Conservation (phyloP, 2,888 invertebrate genomes). For the Meteorus cinctellus region DNA sequence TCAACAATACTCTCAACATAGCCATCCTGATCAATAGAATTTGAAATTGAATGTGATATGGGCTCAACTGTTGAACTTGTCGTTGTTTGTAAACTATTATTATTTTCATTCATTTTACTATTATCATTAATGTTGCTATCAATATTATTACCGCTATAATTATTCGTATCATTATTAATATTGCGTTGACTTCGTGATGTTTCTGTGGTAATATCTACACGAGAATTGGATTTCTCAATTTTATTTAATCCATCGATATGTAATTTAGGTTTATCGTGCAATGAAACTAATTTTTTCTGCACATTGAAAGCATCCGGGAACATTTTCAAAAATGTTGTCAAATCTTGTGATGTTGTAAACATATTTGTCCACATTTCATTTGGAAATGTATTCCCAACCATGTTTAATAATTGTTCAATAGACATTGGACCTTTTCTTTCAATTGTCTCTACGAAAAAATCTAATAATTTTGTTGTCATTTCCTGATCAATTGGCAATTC, state of each 20-base stretch:
- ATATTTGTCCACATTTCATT: conserved; percentile 88
- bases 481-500: conserved; percentile 86
- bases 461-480: conserved; percentile 86
- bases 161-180: conserved; percentile 26
- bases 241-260: conserved; percentile 25
- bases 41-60: conserved; percentile 52
- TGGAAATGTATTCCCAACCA: conserved; percentile 84
- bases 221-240: conserved; percentile 22
- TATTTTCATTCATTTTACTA: conserved; percentile 42
- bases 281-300: conserved; percentile 91
- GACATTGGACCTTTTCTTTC: conserved; percentile 88
- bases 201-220: conserved; percentile 49
- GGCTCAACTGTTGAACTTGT: conserved; percentile 30
- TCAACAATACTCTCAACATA: conserved; percentile 30
- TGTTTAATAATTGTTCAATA: conserved; percentile 90
- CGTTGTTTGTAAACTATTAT: conserved; percentile 31
- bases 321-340: conserved; percentile 92
- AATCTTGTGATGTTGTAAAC: conserved; percentile 92
- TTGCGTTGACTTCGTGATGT: conserved; percentile 32
- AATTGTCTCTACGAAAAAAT: conserved; percentile 88
- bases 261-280: conserved; percentile 84
- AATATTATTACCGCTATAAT: conserved; percentile 9
- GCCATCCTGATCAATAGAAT: conserved; percentile 49
- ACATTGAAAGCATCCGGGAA: conserved; percentile 96
- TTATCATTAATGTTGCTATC: conserved; percentile 43